Conservation (phyloP, 2,797 vertebrate species). For the Lagothrix lagotricha region DNA sequence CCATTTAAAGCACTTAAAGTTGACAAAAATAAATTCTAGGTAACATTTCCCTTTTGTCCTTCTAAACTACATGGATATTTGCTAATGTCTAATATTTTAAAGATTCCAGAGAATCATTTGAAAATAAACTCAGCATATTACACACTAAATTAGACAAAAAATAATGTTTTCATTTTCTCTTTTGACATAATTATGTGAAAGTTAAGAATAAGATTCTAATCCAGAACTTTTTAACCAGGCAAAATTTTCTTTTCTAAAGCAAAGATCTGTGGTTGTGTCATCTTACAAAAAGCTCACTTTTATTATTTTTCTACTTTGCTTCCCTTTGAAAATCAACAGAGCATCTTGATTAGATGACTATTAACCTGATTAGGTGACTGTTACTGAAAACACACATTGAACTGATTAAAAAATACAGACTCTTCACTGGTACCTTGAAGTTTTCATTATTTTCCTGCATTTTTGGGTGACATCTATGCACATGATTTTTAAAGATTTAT, state of each 20-base stretch:
- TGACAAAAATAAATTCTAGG: slow-evolving; percentile 66
- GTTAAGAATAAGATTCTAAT: slow-evolving; percentile 15
- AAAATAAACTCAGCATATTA: slow-evolving; percentile 44
- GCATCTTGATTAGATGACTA: slow-evolving; percentile 51
- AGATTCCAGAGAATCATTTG: slow-evolving; percentile 36
- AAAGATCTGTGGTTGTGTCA: neutral
- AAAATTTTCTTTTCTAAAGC: neutral
- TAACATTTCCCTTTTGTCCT: neutral
- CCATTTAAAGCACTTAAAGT: slow-evolving; percentile 61
- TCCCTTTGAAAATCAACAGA: slow-evolving; percentile 58
- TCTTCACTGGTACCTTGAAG: neutral
- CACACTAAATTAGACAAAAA: neutral
- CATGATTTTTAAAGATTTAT: slow-evolving; percentile 43
- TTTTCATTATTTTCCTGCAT: slow-evolving; percentile 28
- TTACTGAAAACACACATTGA: slow-evolving; percentile 61
- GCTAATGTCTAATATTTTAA: slow-evolving; percentile 48
- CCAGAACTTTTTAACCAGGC: slow-evolving; percentile 22
- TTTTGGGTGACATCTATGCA: neutral
- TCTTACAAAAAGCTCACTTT: slow-evolving; percentile 32
- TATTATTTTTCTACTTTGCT: slow-evolving; percentile 51
- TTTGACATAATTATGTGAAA: slow-evolving; percentile 1
- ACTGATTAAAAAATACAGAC: slow-evolving; percentile 58
- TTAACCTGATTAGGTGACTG: slow-evolving; percentile 47
- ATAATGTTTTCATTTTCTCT: slow-evolving; percentile 34
- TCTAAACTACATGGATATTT: slow-evolving; percentile 52